Conservation (phyloP, 2,113 vertebrate species). For the Brevimyrus niger region DNA sequence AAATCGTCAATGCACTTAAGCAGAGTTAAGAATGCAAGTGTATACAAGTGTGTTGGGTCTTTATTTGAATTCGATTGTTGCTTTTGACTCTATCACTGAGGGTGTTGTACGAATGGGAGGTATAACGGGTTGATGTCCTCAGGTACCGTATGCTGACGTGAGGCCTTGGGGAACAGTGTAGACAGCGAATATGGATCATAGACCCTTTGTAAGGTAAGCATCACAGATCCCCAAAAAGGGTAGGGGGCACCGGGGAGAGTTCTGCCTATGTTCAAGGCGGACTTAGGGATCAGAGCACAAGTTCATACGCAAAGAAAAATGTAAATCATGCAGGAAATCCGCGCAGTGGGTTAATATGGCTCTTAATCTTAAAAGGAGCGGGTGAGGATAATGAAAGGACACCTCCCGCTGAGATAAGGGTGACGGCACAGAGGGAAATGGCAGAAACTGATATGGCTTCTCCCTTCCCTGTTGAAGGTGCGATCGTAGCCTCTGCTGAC, state of each 20-base stretch:
- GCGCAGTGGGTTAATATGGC: background rate
- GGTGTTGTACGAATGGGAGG: background rate
- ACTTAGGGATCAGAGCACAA: background rate
- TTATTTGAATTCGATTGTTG: background rate
- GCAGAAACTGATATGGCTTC: conserved; percentile 7
- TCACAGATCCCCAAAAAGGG: background rate
- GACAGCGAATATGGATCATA: background rate
- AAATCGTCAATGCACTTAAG: background rate
- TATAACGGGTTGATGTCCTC: background rate
- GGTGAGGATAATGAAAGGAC: background rate
- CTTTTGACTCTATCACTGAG: background rate
- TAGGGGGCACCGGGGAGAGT: background rate
- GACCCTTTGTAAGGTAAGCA: background rate
- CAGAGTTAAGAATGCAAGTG: background rate
- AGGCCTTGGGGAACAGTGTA: background rate
- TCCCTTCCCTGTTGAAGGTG: conserved; percentile 18
- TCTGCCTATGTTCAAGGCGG: background rate
- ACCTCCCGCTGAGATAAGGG: background rate
- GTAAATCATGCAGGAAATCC: background rate
- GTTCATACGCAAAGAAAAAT: conserved; percentile 5
- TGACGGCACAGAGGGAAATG: background rate
- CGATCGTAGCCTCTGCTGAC: conserved; percentile 24
- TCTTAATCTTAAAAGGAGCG: background rate
- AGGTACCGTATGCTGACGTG: background rate
- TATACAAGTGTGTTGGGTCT: background rate